phyloP scores from a whole-genome alignment of 2,797 vertebrate species.

The Bucorvus abyssinicus region DNA sequence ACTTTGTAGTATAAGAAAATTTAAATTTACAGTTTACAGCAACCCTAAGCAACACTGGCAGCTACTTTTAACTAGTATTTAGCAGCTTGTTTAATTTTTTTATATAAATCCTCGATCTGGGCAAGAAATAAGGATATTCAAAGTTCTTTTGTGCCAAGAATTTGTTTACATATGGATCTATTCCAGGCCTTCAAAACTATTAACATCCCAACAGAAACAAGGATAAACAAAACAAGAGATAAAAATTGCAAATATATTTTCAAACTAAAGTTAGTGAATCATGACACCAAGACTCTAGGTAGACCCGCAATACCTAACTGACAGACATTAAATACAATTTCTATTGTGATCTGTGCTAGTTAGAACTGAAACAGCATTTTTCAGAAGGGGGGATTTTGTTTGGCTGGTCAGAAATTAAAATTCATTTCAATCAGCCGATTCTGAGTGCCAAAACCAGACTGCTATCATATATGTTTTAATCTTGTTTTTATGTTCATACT shows the following conservation, averaged over 20 bases:
- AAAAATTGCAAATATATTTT: neutral
- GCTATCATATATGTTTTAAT: neutral
- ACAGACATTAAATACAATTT: neutral
- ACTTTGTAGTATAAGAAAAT: neutral
- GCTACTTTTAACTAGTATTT: neutral
- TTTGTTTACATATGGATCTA: neutral
- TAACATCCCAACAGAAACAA: neutral
- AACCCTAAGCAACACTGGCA: neutral
- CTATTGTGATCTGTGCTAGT: neutral
- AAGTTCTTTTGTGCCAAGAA: neutral
- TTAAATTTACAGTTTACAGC: neutral
- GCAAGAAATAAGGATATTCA: neutral
- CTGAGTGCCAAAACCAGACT: neutral
- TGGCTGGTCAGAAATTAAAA: neutral
- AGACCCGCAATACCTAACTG: accelerated
- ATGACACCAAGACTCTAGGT: neutral
- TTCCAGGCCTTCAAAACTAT: neutral
- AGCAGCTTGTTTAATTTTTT: neutral
- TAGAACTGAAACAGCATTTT: neutral
- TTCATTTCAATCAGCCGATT: neutral
- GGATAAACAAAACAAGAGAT: neutral
- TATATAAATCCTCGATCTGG: neutral
- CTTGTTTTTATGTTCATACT: neutral
- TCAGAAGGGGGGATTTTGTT: neutral
- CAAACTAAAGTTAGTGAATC: neutral